These are phyloP conservation scores for Triplophysa bombifrons DNA, from an alignment of 2,797 vertebrate species.

Conservation along the genomic window DNA sequence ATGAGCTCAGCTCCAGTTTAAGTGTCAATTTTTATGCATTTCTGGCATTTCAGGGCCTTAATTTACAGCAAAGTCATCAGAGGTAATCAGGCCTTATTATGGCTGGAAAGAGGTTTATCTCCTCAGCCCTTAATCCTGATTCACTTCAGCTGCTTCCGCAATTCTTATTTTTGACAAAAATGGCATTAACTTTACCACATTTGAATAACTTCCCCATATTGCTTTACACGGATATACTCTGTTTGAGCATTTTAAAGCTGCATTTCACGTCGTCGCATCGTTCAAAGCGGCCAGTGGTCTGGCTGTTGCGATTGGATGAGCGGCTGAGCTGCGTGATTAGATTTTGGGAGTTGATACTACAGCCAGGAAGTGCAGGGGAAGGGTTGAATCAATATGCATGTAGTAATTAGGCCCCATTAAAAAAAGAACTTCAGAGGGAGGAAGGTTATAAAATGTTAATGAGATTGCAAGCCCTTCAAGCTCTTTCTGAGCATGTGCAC, in stretches of 20 bases:
- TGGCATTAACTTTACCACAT: slow-evolving; percentile 53
- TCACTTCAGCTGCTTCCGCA: slow-evolving; percentile 55
- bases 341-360: slow-evolving; percentile 56
- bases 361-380: slow-evolving; percentile 58
- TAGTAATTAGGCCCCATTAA: slow-evolving; percentile 78
- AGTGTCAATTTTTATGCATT: slow-evolving; percentile 62
- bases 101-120: slow-evolving; percentile 57
- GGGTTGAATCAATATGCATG: slow-evolving; percentile 64
- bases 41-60: slow-evolving; percentile 52
- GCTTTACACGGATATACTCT: slow-evolving; percentile 34
- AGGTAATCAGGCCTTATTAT: slow-evolving; percentile 60
- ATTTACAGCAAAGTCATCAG: slow-evolving; percentile 59
- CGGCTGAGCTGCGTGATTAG: slow-evolving; percentile 55
- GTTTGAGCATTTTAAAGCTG: slow-evolving; percentile 31
- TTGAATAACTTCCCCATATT: slow-evolving; percentile 50
- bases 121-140: slow-evolving; percentile 63
- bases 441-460: slow-evolving; percentile 76
- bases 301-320: slow-evolving; percentile 47
- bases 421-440: slow-evolving; percentile 71
- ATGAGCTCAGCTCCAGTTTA: slow-evolving; percentile 52
- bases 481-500: slow-evolving; percentile 48
- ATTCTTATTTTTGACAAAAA: slow-evolving; percentile 51
- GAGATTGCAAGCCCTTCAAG: slow-evolving; percentile 65
- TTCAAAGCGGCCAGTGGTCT: slow-evolving; percentile 45
- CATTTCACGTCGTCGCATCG: background rate